Conservation (phyloP, 2,888 invertebrate species). For the Chironomus tentans region DNA sequence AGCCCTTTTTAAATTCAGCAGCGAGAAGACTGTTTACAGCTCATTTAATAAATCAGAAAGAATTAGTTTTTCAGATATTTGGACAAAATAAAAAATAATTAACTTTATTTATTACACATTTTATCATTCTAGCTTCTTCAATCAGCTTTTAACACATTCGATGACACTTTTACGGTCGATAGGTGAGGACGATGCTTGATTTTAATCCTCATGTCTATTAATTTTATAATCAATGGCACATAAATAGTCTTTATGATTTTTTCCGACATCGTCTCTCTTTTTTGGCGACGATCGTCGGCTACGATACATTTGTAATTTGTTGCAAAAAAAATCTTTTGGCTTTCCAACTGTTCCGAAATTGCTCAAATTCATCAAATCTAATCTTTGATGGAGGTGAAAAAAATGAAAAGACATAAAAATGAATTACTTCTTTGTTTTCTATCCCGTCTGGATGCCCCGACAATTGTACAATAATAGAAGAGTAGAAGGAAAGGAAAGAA, state of each 20-base stretch:
- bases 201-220: neutral
- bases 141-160: neutral
- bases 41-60: slow-evolving; percentile 12
- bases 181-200: neutral
- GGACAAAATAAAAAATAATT: neutral
- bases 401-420: neutral
- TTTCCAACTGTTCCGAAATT: neutral
- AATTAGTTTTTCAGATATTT: slow-evolving; percentile 12
- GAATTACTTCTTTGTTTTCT: neutral
- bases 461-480: slow-evolving; percentile 7
- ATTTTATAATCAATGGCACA: no score
- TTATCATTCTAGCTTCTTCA: neutral
- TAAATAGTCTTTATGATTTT: no score
- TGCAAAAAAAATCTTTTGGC: neutral
- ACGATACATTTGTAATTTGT: neutral
- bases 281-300: neutral
- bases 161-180: neutral
- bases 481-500: neutral
- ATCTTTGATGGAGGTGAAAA: neutral
- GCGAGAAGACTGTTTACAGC: neutral
- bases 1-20: neutral
- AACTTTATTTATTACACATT: neutral
- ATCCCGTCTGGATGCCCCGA: neutral
- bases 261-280: neutral
- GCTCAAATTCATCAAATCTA: neutral